phyloP scores from a whole-genome alignment of 2,797 vertebrate genomes.

The Gambusia yucatana region DNA sequence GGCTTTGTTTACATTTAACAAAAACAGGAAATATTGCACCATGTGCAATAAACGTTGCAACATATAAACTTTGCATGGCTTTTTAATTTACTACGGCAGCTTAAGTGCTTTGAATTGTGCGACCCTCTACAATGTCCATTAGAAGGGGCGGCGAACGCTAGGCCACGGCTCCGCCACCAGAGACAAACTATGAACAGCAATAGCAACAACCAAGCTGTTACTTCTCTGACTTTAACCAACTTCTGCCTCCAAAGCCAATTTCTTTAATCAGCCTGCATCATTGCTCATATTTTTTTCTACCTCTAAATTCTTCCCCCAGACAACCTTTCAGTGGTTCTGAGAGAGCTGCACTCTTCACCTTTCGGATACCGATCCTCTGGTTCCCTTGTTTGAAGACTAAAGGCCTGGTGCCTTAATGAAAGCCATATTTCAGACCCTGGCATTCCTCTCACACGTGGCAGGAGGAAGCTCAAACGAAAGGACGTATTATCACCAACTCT shows the following conservation, averaged over 20 bases:
- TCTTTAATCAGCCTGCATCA: neutral
- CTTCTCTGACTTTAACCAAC: neutral
- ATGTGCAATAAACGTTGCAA: neutral
- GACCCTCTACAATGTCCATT: neutral
- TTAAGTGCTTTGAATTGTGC: neutral
- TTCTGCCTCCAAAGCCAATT: neutral
- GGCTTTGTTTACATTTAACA: neutral
- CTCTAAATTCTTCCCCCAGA: neutral
- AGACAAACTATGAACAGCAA: neutral
- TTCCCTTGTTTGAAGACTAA: constrained; percentile 25
- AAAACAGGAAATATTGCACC: neutral
- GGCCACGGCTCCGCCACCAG: neutral
- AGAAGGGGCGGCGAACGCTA: neutral
- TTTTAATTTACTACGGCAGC: neutral
- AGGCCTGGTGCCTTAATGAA: constrained; percentile 38
- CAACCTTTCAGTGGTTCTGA: neutral
- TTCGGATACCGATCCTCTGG: constrained; percentile 19
- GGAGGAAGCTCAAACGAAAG: constrained; percentile 30
- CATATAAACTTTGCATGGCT: neutral
- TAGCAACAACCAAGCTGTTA: neutral
- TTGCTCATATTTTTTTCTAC: neutral
- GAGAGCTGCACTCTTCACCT: constrained; percentile 19
- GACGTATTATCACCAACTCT: constrained; percentile 56
- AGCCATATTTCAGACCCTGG: constrained; percentile 48
- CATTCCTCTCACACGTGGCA: constrained; percentile 46